phyloP scores from a whole-genome alignment of 2,113 vertebrate species.

The Odobenus rosmarus region DNA sequence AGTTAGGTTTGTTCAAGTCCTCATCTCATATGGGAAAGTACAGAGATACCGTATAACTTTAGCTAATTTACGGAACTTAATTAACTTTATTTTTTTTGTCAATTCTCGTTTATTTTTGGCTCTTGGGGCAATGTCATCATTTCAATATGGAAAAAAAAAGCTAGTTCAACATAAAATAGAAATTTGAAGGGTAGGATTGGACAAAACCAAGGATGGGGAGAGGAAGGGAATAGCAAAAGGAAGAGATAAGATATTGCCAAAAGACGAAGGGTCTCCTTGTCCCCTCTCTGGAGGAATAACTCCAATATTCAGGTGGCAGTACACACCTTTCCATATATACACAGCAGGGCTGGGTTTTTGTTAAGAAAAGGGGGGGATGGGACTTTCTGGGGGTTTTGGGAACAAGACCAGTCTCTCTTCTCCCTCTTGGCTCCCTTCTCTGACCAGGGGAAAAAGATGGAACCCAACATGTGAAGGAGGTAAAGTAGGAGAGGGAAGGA shows the following conservation, averaged over 20 bases:
- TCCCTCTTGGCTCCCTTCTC: neutral
- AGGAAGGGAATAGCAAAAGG: neutral
- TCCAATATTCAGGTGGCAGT: neutral
- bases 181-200: neutral
- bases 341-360: neutral
- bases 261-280: no score
- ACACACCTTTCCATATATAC: neutral
- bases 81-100: constrained; percentile 11
- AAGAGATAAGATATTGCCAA: neutral
- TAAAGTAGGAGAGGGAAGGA: neutral
- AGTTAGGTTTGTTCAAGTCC: neutral
- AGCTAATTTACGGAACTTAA: constrained; percentile 4
- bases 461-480: neutral
- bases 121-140: constrained; percentile 49
- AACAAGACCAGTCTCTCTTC: neutral
- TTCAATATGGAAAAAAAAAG: constrained; percentile 75
- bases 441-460: neutral
- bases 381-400: neutral
- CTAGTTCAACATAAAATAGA: constrained; percentile 64
- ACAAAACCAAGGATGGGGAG: neutral
- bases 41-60: neutral
- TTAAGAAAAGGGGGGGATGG: neutral
- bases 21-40: neutral
- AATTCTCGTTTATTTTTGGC: constrained; percentile 25
- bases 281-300: neutral